Percentiles rank a stretch among this genome's conserved stretches.
phyloP scores from a whole-genome alignment of 2,888 invertebrate genomes.

The Meganola albula region DNA sequence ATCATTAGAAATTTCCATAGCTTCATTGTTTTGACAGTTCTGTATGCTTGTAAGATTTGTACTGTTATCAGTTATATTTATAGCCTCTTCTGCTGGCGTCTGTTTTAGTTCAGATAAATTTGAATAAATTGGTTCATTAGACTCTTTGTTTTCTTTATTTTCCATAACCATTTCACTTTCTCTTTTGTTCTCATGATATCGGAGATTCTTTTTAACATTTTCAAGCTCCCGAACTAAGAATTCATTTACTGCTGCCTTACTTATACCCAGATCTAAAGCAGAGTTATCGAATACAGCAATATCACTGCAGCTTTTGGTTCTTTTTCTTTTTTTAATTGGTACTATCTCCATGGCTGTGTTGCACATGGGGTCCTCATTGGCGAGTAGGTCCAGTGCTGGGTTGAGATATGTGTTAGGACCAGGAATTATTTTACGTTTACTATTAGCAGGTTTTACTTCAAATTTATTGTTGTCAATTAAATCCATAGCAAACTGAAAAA shows the following conservation, averaged over 20 bases:
- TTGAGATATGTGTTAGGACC: constrained; percentile 62
- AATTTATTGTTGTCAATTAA: constrained; percentile 65
- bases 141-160: constrained; percentile 5
- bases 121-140: constrained; percentile 48
- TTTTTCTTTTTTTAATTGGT: constrained; percentile 59
- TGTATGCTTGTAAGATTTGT: constrained; percentile 6
- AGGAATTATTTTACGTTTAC: constrained; percentile 60
- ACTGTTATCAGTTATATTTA: constrained; percentile 10
- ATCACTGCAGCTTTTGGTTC: constrained; percentile 54
- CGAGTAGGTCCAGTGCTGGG: constrained; percentile 64
- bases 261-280: constrained; percentile 59
- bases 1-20: constrained; percentile 30
- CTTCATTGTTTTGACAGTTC: constrained; percentile 11
- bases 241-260: constrained; percentile 54
- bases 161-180: too few relatives aligned
- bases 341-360: constrained; percentile 71
- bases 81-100: constrained; percentile 3
- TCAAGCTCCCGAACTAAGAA: constrained; percentile 58
- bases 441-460: constrained; percentile 57
- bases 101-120: constrained; percentile 34
- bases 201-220: constrained; percentile 58
- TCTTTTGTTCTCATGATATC: constrained; percentile 18
- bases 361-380: constrained; percentile 69
- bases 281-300: constrained; percentile 62
- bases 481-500: constrained; percentile 46